A percentile compares a stretch with the other conserved stretches of the same genome.
Conservation (phyloP, 2,797 vertebrate genomes). For the Myioborus miniatus region DNA sequence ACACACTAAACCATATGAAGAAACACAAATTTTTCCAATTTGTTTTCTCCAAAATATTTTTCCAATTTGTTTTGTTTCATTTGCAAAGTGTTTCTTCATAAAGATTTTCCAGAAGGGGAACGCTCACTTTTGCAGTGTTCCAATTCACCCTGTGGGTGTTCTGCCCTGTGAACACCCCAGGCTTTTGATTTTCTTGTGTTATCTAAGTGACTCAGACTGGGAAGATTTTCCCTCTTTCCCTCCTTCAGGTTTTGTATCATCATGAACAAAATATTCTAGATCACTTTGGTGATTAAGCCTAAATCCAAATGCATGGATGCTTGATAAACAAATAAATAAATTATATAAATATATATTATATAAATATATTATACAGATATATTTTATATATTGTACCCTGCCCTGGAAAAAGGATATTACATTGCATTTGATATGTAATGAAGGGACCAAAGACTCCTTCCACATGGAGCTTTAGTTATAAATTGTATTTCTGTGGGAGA, state of each 20-base stretch:
- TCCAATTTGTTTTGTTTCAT: background rate
- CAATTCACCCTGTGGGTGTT: accelerated
- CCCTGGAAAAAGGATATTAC: background rate
- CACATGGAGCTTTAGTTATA: background rate
- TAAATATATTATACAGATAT: background rate
- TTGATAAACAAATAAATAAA: background rate
- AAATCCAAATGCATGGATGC: background rate
- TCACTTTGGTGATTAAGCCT: background rate
- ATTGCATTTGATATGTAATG: background rate
- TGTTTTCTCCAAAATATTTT: background rate
- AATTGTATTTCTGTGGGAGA: background rate
- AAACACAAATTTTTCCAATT: background rate
- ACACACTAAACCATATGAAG: background rate
- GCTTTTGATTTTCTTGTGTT: background rate
- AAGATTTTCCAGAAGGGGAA: background rate
- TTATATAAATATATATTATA: too few relatives aligned
- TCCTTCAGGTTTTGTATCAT: background rate
- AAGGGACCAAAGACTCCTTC: background rate
- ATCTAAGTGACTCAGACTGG: background rate
- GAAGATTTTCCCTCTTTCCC: background rate
- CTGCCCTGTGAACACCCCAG: background rate
- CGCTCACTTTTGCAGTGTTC: background rate
- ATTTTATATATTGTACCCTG: background rate
- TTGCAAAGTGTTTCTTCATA: background rate
- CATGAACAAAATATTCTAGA: background rate